phyloP scores from a whole-genome alignment of 2,113 vertebrate species.

The Camelus dromedarius region DNA sequence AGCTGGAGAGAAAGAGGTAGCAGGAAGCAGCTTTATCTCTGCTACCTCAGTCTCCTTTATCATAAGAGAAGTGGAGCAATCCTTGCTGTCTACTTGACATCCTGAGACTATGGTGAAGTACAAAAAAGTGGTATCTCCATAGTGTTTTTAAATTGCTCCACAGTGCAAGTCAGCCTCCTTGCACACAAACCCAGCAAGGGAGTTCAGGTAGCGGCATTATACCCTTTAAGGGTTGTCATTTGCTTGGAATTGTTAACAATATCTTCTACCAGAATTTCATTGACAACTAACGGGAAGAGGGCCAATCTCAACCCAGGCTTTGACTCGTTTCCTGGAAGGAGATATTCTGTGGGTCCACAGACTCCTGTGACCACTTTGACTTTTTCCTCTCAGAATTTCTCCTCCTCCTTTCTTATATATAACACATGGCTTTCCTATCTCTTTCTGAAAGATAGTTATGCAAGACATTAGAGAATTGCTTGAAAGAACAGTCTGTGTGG shows the following conservation, averaged over 20 bases:
- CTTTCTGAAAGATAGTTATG: constrained; percentile 67
- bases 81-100: neutral
- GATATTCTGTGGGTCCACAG: neutral
- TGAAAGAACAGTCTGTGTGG: constrained; percentile 62
- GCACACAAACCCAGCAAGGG: neutral
- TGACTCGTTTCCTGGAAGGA: neutral
- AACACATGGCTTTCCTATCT: neutral
- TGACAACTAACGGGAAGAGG: neutral
- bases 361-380: neutral
- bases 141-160: neutral
- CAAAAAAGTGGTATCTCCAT: neutral
- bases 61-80: neutral
- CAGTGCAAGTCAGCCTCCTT: neutral
- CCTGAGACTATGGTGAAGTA: neutral
- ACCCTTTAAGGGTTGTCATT: neutral
- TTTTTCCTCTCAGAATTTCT: neutral
- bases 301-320: neutral
- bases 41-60: neutral
- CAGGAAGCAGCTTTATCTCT: neutral
- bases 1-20: neutral
- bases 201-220: neutral
- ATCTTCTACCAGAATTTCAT: neutral
- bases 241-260: neutral
- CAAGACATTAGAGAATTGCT: constrained; percentile 60
- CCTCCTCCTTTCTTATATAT: neutral